Conservation (phyloP, 2,888 invertebrate species). For the Oithona nana region DNA sequence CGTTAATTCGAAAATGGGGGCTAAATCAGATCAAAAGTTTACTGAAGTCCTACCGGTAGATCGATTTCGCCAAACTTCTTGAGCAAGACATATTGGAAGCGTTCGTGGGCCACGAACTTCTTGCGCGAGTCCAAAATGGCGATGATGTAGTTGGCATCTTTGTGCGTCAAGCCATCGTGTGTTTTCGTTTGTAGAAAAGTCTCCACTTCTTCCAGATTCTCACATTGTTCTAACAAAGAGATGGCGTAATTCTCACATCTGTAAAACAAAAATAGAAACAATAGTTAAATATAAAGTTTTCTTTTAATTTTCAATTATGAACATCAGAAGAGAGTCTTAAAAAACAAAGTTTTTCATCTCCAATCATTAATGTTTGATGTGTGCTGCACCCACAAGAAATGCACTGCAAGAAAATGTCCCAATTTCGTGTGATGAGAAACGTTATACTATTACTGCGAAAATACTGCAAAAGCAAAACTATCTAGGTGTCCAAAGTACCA, state of each 20-base stretch:
- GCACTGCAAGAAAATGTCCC: too few species aligned
- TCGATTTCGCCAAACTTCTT: slow-evolving; percentile 8
- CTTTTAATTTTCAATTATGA: background rate
- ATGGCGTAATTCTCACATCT: slow-evolving; percentile 15
- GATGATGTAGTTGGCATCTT: slow-evolving; percentile 16
- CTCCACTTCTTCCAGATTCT: slow-evolving; percentile 11
- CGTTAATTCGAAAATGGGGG: too few species aligned
- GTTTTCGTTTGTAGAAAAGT: slow-evolving; percentile 11
- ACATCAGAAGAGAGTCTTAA: too few species aligned
- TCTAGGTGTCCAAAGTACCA: too few species aligned
- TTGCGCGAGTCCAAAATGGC: slow-evolving; percentile 13
- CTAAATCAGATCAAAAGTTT: too few species aligned
- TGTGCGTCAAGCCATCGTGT: background rate
- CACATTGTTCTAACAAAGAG: slow-evolving; percentile 13
- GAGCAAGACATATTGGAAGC: slow-evolving; percentile 15
- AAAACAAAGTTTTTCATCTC: too few species aligned
- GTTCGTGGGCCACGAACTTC: slow-evolving; percentile 14
- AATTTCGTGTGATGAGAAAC: too few species aligned
- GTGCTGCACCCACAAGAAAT: too few species aligned
- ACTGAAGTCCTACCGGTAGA: background rate
- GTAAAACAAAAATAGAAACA: background rate
- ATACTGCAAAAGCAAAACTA: too few species aligned
- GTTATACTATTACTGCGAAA: too few species aligned
- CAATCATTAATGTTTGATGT: too few species aligned
- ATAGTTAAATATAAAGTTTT: background rate